Base-by-base conservation (phyloP, 1,140 invertebrate genomes). In the Orussus abietinus region DNA sequence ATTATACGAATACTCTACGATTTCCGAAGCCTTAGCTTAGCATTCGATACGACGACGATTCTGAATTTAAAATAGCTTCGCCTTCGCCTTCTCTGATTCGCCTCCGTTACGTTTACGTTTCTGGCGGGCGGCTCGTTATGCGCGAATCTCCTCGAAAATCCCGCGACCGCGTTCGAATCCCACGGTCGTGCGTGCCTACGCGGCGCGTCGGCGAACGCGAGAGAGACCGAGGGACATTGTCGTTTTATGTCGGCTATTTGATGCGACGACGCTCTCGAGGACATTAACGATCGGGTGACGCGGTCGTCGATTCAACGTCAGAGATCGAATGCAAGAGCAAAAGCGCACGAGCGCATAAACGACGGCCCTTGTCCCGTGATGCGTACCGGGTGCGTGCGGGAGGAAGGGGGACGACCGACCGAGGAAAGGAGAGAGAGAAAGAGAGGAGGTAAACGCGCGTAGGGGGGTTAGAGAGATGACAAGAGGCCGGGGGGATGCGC, bases 1-100 rank as follows among this genome's bases (percentile, higher is more conserved):
- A 69, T 71, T 69, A 69, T 71, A 66, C 65, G 62, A 66, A 66
- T 71, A 52, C 65, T 68, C 55, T 71, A 71, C 68, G 68, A 71
- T 71, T 71, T 71, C 68, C 38, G 68, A 71, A 71, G 66, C 68
- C 66, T 28, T 71, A 68, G 55, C 37, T 52, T 42, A 53, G 59
- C n/a, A 56, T 57, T 50, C 51, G 57, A 61, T 55, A 50, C 39
- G 40, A 49, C 39, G 32, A 38, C 42, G 51, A 37, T 42, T 42
- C 34, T 57, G 54, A 63, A 59, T 62, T 62, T 57, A 62, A n/a
- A n/a, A n/a, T n/a, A 14, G n/a, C 7, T 28, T 35, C 40, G 29
- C 20, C 35, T 15, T 31, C 25, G 14, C 38, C 28, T 26, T 28
- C 12, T 19, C 14, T 29, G 18, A 15, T 4, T 26, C 46, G 2